Conservation (phyloP, 1,140 invertebrate species). For the Micrasema longulum region DNA sequence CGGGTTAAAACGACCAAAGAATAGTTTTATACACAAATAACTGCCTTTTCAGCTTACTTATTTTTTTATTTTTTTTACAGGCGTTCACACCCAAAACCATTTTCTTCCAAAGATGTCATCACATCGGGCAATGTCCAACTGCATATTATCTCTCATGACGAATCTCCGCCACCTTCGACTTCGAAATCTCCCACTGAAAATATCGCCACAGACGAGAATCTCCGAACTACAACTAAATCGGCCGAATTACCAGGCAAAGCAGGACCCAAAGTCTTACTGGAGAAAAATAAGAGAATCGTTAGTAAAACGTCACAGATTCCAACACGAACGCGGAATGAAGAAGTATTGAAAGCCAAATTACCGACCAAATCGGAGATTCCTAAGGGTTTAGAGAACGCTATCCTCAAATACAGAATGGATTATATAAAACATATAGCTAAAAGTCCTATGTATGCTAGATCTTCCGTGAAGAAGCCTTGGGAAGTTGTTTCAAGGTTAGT, state of each 20-base stretch:
- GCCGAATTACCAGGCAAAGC: neutral
- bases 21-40: too few relatives aligned
- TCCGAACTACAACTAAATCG: neutral
- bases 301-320: neutral
- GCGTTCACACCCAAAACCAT: too few relatives aligned
- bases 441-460: conserved; percentile 62
- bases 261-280: neutral
- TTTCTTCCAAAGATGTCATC: neutral
- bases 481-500: conserved; percentile 61
- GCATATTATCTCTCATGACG: conserved; percentile 14
- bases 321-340: neutral
- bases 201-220: conserved; percentile 49
- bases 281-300: conserved; percentile 11
- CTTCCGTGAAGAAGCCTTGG: conserved; percentile 60
- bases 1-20: too few relatives aligned
- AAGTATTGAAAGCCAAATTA: conserved; percentile 12
- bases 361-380: conserved; percentile 57
- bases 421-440: conserved; percentile 63
- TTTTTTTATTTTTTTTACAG: too few relatives aligned
- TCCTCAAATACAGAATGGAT: conserved; percentile 60
- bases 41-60: too few relatives aligned
- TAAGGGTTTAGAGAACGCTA: conserved; percentile 51
- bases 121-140: conserved; percentile 21
- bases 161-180: neutral
- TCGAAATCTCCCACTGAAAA: conserved; percentile 15